These are phyloP conservation scores for Dascillus cervinus DNA, from an alignment of 2,888 invertebrate genomes.

Conservation along the genomic window DNA sequence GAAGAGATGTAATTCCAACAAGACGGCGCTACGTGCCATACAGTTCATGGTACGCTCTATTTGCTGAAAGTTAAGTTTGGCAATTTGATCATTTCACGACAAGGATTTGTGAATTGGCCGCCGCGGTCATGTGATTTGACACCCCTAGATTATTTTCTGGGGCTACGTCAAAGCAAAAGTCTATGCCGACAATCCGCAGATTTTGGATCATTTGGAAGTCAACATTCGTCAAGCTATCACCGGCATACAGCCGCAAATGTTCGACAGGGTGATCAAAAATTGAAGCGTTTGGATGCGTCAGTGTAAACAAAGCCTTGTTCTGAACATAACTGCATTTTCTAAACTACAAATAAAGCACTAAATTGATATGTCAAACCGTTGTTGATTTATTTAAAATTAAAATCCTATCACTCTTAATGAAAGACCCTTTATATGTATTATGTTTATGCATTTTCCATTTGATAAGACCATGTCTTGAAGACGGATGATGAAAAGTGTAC, in stretches of 20 bases:
- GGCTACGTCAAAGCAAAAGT: conserved; percentile 5
- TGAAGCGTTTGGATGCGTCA: conserved; percentile 4
- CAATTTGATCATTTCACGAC: conserved; percentile 7
- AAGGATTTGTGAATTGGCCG: conserved; percentile 8
- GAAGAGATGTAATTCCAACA: conserved; percentile 5
- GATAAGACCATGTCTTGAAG: too few species aligned
- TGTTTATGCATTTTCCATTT: too few species aligned
- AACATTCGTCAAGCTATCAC: conserved; percentile 9
- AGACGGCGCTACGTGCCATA: conserved; percentile 7
- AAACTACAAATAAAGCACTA: conserved; percentile 6
- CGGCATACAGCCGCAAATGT: conserved; percentile 4
- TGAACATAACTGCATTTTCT: conserved; percentile 10
- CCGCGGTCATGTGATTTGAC: too few species aligned
- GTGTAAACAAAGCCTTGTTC: conserved; percentile 7
- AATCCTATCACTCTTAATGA: too few species aligned
- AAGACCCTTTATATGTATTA: too few species aligned
- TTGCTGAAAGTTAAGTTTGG: conserved; percentile 5
- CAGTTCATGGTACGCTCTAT: conserved; percentile 5
- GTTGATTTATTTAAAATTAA: too few species aligned
- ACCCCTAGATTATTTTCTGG: conserved; percentile 8
- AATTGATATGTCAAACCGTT: too few species aligned
- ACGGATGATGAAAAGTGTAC: too few species aligned
- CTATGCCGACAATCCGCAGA: conserved; percentile 9
- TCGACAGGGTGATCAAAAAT: conserved; percentile 7
- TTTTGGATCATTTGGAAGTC: conserved; percentile 10